Evolutionary conservation across 2,888 invertebrate genomes (phyloP), one percentile per base, ranked within the genome.

Genomic region (Polydrusus tereticollis): DNA sequence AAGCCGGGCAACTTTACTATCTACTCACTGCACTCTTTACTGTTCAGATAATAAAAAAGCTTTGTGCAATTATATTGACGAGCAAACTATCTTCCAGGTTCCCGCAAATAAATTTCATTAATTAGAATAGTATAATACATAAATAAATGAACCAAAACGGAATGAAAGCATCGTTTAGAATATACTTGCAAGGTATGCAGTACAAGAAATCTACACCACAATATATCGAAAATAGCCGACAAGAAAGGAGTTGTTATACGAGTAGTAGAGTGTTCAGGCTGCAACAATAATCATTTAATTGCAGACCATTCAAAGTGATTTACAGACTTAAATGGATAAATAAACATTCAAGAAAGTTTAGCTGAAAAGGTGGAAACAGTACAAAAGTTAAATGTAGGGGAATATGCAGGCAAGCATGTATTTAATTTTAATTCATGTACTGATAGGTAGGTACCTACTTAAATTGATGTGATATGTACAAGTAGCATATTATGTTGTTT

Each of bases 271-370:
- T 99, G 99, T 84, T 90, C 91, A 64, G 94, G 94, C 0, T 98
- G 98, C 83, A 86, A 89, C 52, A 97, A 95, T 82, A 91, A 94
- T 83, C 99, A 99, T 86, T 87, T 99, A 21, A 98, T 99, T 77
- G 98, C 98, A 0, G 98, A 99, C 83, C 97, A 99, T 85, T 87
- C 99, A 0, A 94, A 94, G 76, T 99, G 98, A 98, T 99, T 98
- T 83, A 87, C 91, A 0, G 93, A 96, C 82, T 86, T 93, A 81
- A 87, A 91, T 80, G 91, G 91, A 0, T 92, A 90, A 80, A 89
- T 89, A 75, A 98, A 98, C 82, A 95, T 99, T 78, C 98, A 98
- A 87, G 93, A 94, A 75, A 94, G 97, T 36, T 87, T 98, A 83
- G 92, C 91, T 16, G 91, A 91, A 69, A 96, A 94, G 82, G 98